Base-by-base conservation (phyloP, 2,888 invertebrate species). In the Sabellastarte sp. region DNA sequence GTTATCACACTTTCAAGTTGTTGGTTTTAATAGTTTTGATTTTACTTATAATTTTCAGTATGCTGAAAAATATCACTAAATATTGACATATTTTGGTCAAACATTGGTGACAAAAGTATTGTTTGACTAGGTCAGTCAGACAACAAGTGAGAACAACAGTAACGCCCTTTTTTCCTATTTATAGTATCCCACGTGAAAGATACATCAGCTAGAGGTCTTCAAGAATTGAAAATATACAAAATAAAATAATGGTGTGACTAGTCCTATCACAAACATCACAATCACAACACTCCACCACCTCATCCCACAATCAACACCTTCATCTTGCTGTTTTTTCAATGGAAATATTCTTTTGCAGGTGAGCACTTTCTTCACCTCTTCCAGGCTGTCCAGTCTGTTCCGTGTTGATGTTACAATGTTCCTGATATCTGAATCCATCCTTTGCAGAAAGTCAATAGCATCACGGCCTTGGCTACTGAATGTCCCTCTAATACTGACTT, bases 401-500 rank as follows among this genome's bases (percentile, higher is more conserved):
- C 59, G 57, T 29, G 76, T 70, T 1, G 75, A 71, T 31, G 74
- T 70, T 31, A 77, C 72, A 32, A 80, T 74, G 52, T 73, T 74
- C 29, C 70, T 66, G 51, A 80, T 72, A 66, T 80, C 80, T 65
- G 72, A 70, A 67, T 81, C 81, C 81, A 80, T 80, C 55, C 71
- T 76, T 32, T 73, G 65, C 3, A 81, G 68, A 65, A 81, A 81
- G 29, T 74, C 68, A 57, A 72, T 67, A 28, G 79, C 79, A 57
- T 79, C 77, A 59, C 77, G 74, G 31, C 70, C 68, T 61, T 78
- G 76, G n/a, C 68, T 68, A 32, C 72, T 66, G 24, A 77, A 66
- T n/a, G 74, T 67, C n/a, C 74, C 76, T 56, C 74, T 73, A 31
- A 80, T 80, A 61, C 80, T 80, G 15, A 81, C 67, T 26, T 24